Percentiles rank a stretch among this genome's conserved stretches.
Conservation (phyloP, 2,113 vertebrate species). For the Myiagra hebetior region DNA sequence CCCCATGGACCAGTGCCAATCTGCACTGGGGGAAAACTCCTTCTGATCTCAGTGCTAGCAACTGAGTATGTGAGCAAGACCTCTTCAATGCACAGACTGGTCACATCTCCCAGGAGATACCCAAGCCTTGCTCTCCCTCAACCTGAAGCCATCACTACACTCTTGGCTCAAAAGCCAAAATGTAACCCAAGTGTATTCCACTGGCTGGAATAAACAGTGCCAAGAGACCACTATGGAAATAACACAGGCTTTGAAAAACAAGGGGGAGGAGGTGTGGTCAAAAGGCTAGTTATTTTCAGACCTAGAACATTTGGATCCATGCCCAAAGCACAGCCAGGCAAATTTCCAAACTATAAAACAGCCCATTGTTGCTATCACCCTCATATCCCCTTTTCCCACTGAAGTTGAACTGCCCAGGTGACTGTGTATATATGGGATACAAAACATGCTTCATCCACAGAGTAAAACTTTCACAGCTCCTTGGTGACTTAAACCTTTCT, state of each 20-base stretch:
- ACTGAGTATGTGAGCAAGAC: neutral
- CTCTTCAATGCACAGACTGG: neutral
- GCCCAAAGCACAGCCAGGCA: neutral
- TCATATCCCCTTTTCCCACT: neutral
- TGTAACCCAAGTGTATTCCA: neutral
- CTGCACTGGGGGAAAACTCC: neutral
- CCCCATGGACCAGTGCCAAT: neutral
- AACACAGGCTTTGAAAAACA: neutral
- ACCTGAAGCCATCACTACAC: neutral
- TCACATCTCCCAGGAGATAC: neutral
- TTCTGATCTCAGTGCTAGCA: neutral
- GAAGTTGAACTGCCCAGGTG: neutral
- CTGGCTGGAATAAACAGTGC: neutral
- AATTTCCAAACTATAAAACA: neutral
- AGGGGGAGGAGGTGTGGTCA: neutral
- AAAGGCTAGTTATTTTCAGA: neutral
- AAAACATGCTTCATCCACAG: neutral
- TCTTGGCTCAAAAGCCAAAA: neutral
- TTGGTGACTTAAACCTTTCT: neutral
- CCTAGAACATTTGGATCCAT: neutral
- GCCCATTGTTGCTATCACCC: neutral
- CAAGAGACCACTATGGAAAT: neutral
- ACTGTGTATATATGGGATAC: neutral
- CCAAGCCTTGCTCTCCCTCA: neutral
- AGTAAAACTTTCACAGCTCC: neutral